Percentiles rank a stretch among this genome's conserved stretches.
Conservation (phyloP, 2,888 invertebrate genomes). For the Protophormia terraenovae region DNA sequence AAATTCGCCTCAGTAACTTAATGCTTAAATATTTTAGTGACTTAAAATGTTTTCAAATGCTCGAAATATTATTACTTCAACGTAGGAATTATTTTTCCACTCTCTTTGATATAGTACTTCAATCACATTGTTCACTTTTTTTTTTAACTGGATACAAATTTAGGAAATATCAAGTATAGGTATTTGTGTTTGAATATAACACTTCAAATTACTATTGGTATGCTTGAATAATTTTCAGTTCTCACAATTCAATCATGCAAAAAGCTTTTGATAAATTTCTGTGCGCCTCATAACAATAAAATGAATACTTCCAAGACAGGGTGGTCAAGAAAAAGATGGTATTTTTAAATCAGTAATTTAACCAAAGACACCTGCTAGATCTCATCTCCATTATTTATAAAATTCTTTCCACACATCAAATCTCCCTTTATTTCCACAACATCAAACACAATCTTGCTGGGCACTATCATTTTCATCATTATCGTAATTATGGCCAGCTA, state of each 20-base stretch:
- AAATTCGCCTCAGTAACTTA: no score
- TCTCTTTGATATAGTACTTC: background rate
- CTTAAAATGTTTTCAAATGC: no score
- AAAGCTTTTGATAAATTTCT: slow-evolving; percentile 55
- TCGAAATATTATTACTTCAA: no score
- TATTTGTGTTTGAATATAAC: background rate
- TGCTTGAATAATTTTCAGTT: background rate
- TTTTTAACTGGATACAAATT: background rate
- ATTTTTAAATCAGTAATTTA: background rate
- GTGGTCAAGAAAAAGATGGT: background rate
- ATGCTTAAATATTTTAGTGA: no score
- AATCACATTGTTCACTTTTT: background rate
- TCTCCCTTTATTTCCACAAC: background rate
- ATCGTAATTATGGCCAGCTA: background rate
- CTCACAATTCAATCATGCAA: slow-evolving; percentile 54
- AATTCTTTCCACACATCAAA: background rate
- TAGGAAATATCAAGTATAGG: background rate
- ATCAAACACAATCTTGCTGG: background rate
- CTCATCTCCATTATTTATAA: no score
- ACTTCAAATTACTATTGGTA: background rate
- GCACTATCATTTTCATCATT: background rate
- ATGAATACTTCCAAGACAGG: background rate
- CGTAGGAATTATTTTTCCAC: no score
- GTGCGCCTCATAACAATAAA: background rate
- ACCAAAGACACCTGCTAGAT: no score